Conservation (phyloP, 2,888 invertebrate genomes). For the Schizaphis graminum region DNA sequence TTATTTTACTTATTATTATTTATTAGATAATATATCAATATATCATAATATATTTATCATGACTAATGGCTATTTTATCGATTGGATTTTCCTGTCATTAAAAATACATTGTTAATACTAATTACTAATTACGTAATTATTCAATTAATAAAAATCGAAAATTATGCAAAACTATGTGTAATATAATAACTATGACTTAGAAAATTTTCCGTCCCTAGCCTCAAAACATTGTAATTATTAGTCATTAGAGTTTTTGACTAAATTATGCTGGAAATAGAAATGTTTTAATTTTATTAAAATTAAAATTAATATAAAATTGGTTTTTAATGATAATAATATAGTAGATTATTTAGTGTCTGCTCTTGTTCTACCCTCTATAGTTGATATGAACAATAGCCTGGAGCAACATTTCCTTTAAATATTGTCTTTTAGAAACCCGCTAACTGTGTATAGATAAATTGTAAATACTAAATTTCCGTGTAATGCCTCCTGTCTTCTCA, state of each 20-base stretch:
- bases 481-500: neutral
- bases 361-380: neutral
- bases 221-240: neutral
- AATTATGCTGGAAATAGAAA: neutral
- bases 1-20: neutral
- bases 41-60: too few relatives aligned
- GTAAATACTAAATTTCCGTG: neutral
- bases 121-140: too few relatives aligned
- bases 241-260: neutral
- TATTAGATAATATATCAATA: neutral
- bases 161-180: neutral
- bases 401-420: neutral
- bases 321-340: neutral
- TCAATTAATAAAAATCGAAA: neutral
- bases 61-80: neutral
- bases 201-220: neutral
- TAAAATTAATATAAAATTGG: neutral
- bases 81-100: neutral
- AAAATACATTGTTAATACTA: neutral
- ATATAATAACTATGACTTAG: neutral
- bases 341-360: neutral
- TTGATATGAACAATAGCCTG: neutral
- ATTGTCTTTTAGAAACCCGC: neutral
- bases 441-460: neutral
- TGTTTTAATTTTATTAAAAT: neutral